A percentile compares a stretch with the other conserved stretches of the same genome.
Conservation (phyloP, 1,140 invertebrate genomes). For the Zaprionus davidi region DNA sequence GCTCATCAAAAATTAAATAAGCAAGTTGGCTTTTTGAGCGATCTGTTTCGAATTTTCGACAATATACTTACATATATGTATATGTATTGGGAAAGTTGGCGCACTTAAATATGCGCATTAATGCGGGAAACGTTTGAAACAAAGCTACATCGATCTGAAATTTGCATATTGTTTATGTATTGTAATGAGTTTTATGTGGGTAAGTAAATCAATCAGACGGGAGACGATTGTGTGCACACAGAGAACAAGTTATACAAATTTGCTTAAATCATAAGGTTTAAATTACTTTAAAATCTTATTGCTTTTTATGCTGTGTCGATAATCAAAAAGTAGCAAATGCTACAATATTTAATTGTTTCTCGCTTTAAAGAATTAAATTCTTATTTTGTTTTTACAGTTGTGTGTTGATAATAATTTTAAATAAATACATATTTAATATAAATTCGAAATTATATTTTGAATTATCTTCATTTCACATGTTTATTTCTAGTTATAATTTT, state of each 20-base stretch:
- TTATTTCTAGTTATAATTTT: too few species aligned
- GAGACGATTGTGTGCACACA: not conserved
- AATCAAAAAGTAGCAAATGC: too few species aligned
- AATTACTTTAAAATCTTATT: not conserved
- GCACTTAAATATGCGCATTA: constrained; percentile 68
- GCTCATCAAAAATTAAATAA: constrained; percentile 69
- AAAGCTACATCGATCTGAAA: constrained; percentile 7
- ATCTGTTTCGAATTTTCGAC: constrained; percentile 27
- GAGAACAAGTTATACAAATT: not conserved
- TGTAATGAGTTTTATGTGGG: constrained; percentile 1
- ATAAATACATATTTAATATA: too few species aligned
- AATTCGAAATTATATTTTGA: too few species aligned
- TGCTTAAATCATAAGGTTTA: not conserved
- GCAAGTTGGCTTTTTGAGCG: constrained; percentile 28
- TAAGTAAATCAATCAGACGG: not conserved
- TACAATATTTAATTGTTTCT: too few species aligned
- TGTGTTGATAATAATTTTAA: too few species aligned
- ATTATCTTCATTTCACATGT: too few species aligned
- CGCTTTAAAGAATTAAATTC: too few species aligned
- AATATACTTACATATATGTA: not conserved
- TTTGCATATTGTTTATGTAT: constrained; percentile 19
- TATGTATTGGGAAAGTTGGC: constrained; percentile 25
- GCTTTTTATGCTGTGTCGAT: too few species aligned
- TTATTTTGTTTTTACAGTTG: too few species aligned
- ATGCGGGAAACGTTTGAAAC: constrained; percentile 40